Percentiles rank a stretch among this genome's conserved stretches.
phyloP scores from a whole-genome alignment of 2,797 vertebrate genomes.

The Acipenser transmontanus region DNA sequence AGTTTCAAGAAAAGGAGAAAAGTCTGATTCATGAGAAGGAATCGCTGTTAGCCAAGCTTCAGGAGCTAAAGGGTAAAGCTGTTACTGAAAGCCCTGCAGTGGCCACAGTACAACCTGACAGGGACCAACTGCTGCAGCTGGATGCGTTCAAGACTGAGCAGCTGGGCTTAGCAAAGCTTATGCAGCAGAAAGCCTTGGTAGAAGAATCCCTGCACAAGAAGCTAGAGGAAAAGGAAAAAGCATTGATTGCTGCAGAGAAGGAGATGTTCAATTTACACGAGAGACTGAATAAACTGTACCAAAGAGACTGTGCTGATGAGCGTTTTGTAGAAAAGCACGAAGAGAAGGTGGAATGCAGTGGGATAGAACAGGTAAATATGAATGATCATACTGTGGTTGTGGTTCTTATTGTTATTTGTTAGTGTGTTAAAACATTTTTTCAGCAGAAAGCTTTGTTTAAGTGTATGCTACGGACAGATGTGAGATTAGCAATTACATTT shows the following conservation, averaged over 20 bases:
- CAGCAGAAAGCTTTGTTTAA: too few relatives aligned
- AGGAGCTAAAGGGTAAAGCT: slow-evolving; percentile 39
- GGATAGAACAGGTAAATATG: slow-evolving; percentile 38
- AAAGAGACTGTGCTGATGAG: slow-evolving; percentile 38
- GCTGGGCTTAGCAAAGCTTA: slow-evolving; percentile 38
- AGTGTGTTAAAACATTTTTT: too few relatives aligned
- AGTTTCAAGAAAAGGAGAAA: slow-evolving; percentile 29
- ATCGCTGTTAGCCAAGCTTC: slow-evolving; percentile 30
- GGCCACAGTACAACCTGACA: slow-evolving; percentile 36
- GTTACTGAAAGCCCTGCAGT: slow-evolving; percentile 30
- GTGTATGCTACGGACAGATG: too few relatives aligned
- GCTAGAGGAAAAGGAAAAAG: slow-evolving; percentile 37
- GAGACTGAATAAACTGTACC: slow-evolving; percentile 39
- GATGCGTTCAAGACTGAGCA: slow-evolving; percentile 48
- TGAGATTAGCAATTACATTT: too few relatives aligned
- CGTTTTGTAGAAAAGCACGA: slow-evolving; percentile 42
- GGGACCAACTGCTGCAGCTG: slow-evolving; percentile 64
- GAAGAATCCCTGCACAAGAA: slow-evolving; percentile 32
- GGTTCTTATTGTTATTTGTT: too few relatives aligned
- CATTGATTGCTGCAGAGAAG: slow-evolving; percentile 50
- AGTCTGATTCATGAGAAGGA: slow-evolving; percentile 39
- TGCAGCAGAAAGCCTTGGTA: slow-evolving; percentile 34
- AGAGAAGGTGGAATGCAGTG: slow-evolving; percentile 37
- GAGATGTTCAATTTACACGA: slow-evolving; percentile 46
- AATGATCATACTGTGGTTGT: too few relatives aligned